These are phyloP conservation scores for Prunella strophiata DNA, from an alignment of 2,797 vertebrate species.

Conservation along the genomic window DNA sequence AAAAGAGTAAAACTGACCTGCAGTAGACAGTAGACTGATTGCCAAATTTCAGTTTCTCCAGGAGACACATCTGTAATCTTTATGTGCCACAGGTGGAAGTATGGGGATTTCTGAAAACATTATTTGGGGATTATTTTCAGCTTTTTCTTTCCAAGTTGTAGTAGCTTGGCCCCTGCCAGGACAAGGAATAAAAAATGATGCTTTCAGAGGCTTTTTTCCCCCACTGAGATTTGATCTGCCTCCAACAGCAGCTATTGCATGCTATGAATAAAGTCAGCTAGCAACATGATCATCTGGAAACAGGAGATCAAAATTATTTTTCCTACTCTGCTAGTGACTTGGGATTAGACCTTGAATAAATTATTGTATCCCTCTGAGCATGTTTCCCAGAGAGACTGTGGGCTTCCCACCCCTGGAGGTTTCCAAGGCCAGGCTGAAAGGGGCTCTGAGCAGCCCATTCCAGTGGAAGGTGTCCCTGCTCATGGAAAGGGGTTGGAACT, in stretches of 20 bases:
- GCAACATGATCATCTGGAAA: background rate
- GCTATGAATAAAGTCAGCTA: background rate
- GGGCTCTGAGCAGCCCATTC: background rate
- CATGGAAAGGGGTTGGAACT: background rate
- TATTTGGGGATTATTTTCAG: background rate
- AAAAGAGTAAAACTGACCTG: background rate
- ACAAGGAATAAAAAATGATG: background rate
- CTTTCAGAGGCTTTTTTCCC: background rate
- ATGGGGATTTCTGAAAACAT: background rate
- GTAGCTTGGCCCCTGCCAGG: background rate
- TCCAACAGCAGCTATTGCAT: background rate
- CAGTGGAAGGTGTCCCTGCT: background rate
- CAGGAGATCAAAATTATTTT: background rate
- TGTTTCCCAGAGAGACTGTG: background rate
- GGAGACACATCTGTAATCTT: background rate
- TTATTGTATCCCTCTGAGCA: background rate
- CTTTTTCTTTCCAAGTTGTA: background rate
- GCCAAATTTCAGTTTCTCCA: background rate
- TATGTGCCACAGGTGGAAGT: background rate
- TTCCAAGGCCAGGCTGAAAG: background rate
- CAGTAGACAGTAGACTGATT: background rate
- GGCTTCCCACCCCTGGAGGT: background rate
- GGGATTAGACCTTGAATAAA: background rate
- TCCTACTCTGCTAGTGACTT: background rate
- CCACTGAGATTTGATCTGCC: background rate